These are phyloP conservation scores for Poecilia velifera DNA, from an alignment of 2,797 vertebrate genomes.

Conservation along the genomic window DNA sequence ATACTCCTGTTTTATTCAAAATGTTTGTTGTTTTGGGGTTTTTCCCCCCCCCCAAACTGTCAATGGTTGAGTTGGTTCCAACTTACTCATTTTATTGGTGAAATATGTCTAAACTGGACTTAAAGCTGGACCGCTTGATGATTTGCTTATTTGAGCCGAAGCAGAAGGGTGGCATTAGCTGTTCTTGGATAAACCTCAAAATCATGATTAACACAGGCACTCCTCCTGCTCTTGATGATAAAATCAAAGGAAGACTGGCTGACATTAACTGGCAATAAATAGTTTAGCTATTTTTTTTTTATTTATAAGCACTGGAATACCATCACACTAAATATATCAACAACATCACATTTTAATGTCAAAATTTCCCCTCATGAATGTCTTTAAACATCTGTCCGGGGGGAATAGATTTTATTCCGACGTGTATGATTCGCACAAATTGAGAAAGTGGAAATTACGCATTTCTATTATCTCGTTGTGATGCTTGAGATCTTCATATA, in stretches of 20 bases:
- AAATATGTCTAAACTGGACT: not conserved
- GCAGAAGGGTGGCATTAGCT: constrained; percentile 48
- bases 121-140: not conserved
- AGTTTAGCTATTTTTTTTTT: not conserved
- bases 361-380: not conserved
- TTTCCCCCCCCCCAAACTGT: not conserved
- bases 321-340: not conserved
- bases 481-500: not conserved
- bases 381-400: not conserved
- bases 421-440: not conserved
- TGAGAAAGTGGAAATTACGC: not conserved
- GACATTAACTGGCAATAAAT: constrained; percentile 30
- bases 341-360: not conserved
- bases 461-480: not conserved
- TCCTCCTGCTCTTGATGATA: constrained; percentile 60
- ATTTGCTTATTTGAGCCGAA: constrained; percentile 21
- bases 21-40: too few relatives aligned
- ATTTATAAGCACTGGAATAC: not conserved
- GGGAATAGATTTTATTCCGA: not conserved
- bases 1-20: not conserved
- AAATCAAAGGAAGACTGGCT: constrained; percentile 47
- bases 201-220: constrained; percentile 45
- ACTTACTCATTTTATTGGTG: not conserved
- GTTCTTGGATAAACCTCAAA: constrained; percentile 62
- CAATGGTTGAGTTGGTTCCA: not conserved